Conservation (phyloP, 2,888 invertebrate genomes). For the Rhorus exstirpatorius region DNA sequence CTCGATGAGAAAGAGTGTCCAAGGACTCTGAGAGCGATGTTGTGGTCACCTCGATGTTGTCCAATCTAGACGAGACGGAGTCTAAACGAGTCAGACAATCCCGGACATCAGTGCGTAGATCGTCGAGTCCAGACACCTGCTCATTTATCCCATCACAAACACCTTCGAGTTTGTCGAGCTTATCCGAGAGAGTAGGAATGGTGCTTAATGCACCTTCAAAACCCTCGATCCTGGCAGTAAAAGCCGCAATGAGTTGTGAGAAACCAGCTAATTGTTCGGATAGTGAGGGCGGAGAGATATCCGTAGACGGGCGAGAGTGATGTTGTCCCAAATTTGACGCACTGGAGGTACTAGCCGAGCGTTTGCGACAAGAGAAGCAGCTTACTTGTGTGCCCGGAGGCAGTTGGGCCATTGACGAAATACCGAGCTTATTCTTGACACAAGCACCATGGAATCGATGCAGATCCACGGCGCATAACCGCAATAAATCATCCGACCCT, state of each 20-base stretch:
- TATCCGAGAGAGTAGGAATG: not conserved
- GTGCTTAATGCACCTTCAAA: not conserved
- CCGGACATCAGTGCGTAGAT: not conserved
- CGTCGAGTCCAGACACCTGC: not conserved
- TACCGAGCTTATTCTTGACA: constrained; percentile 1
- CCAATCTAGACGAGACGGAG: not conserved
- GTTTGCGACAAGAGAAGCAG: constrained; percentile 13
- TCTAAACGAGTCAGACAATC: not conserved
- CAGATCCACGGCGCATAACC: not conserved
- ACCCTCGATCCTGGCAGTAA: not conserved
- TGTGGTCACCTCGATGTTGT: not conserved
- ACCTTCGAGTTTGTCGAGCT: not conserved
- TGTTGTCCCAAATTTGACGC: not conserved
- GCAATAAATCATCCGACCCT: not conserved
- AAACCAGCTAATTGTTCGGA: not conserved
- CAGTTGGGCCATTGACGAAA: not conserved
- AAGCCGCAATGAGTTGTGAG: not conserved
- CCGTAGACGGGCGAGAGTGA: not conserved
- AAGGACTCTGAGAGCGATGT: not conserved
- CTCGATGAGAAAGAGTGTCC: not conserved
- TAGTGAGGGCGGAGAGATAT: not conserved
- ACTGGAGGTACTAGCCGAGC: not conserved
- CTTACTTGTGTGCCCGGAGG: not conserved
- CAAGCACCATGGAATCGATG: not conserved
- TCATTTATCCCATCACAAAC: not conserved